These are phyloP conservation scores for Chrysomela aeneicollis DNA, from an alignment of 2,888 invertebrate species.

Conservation along the genomic window DNA sequence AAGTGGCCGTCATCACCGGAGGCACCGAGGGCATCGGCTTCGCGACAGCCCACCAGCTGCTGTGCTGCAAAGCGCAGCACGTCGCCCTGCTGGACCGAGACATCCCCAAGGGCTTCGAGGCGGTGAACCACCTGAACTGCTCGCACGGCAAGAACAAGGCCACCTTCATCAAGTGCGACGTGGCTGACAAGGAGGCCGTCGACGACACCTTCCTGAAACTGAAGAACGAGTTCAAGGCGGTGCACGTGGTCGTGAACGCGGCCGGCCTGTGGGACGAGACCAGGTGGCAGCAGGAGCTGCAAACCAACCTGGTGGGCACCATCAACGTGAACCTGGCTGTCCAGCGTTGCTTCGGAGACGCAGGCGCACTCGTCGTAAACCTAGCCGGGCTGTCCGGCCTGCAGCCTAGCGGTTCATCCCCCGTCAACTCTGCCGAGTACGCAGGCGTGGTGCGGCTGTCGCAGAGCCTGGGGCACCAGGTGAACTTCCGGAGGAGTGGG, in stretches of 20 bases:
- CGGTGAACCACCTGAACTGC: conserved; percentile 51
- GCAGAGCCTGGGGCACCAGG: conserved; percentile 54
- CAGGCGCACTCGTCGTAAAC: conserved; percentile 65
- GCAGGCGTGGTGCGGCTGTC: conserved; percentile 56
- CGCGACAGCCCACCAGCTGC: conserved; percentile 60
- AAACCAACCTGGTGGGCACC: conserved; percentile 54
- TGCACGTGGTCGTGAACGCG: conserved; percentile 52
- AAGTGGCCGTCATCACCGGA: conserved; percentile 62
- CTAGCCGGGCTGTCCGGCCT: conserved; percentile 63
- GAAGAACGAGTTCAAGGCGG: conserved; percentile 27
- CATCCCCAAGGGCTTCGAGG: conserved; percentile 51
- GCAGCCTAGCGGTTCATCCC: conserved; percentile 59
- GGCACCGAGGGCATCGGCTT: conserved; percentile 62
- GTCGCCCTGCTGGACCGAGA: conserved; percentile 54
- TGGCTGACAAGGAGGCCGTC: conserved; percentile 52
- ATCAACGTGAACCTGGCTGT: conserved; percentile 30
- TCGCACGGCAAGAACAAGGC: conserved; percentile 53
- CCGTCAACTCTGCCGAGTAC: conserved; percentile 62
- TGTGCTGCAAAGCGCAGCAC: conserved; percentile 58
- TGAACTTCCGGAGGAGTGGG: conserved; percentile 53
- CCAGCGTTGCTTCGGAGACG: conserved; percentile 39
- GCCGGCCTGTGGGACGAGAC: conserved; percentile 55
- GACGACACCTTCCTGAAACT: conserved; percentile 44
- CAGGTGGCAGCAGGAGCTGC: conserved; percentile 56
- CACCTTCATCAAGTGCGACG: conserved; percentile 54